Base-by-base conservation (phyloP, 92 coral and sea anemone genomes). In the Porites cylindrica region DNA sequence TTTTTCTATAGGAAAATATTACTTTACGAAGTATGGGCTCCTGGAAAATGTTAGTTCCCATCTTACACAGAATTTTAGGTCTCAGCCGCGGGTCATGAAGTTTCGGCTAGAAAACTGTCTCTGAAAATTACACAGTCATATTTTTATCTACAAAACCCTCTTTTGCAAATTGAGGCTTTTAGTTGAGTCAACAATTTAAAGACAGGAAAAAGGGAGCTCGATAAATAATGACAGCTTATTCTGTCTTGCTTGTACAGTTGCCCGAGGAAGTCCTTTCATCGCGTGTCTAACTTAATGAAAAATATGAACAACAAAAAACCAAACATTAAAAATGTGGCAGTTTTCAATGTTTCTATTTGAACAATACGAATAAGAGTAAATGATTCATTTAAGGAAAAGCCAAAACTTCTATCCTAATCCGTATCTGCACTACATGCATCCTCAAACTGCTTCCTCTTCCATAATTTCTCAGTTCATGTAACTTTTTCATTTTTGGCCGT, bases 111-210 rank as follows among this genome's bases (percentile, higher is more conserved):
- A 9, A 0, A 54, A 14, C 16, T 56, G 61, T 56, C 12, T 56
- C 11, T 56, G 16, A 14, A 56, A 56, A 56, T 56, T 14, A 56
- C 4, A 54, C 60, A 54, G 14, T 19, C 24, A 26, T 67, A 18
- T 67, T 74, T 74, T 74, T 52, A 74, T 20, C 63, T 12, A 13
- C 19, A 43, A 77, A 62, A 32, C 53, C 23, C 9, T 32, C 47
- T 38, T 32, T 47, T n/a, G 43, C 6, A 32, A 2, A 56, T 62
- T n/a, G 8, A 62, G 20, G 72, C 82, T 78, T 78, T 78, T 78
- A 78, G 82, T 78, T 78, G 82, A 78, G 82, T 78, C 82, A 78
- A 78, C 82, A 78, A 23, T 17, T 21, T 53, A 13, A 12, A n/a
- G 65, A 56, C 66, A 77, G n/a, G 62, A 60, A 77, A 38, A 38